Conservation (phyloP, 2,888 invertebrate species). For the Tuta absoluta region DNA sequence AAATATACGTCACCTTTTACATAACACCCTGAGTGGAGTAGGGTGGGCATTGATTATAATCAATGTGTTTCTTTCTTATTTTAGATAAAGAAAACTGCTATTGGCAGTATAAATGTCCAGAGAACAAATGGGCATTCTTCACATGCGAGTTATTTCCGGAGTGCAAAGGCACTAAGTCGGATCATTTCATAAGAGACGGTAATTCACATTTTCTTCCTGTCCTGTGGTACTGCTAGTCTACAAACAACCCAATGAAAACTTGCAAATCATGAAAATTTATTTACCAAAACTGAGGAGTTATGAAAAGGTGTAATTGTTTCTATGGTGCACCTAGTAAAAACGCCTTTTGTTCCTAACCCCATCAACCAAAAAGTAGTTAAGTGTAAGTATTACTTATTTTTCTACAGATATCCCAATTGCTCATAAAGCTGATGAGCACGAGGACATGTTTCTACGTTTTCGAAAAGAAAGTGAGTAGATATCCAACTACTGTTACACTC, state of each 20-base stretch:
- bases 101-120: conserved; percentile 36
- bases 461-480: not conserved
- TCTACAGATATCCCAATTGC: conserved; percentile 40
- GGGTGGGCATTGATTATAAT: too few species aligned
- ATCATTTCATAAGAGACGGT: conserved; percentile 16
- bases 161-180: not conserved
- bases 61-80: not conserved
- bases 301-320: too few species aligned
- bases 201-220: not conserved
- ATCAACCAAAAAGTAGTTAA: too few species aligned
- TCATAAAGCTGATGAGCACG: conserved; percentile 41
- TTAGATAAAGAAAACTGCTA: conserved; percentile 33
- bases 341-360: too few species aligned
- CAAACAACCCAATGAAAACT: too few species aligned
- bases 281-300: too few species aligned
- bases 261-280: too few species aligned
- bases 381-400: not conserved
- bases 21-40: too few species aligned
- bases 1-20: too few species aligned
- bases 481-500: not conserved
- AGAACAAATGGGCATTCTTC: not conserved
- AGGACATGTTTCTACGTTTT: conserved; percentile 15
- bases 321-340: too few species aligned
- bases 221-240: too few species aligned
- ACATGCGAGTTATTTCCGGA: not conserved